phyloP scores from a whole-genome alignment of 1,140 invertebrate genomes.

The Neoseiulus cucumeris region DNA sequence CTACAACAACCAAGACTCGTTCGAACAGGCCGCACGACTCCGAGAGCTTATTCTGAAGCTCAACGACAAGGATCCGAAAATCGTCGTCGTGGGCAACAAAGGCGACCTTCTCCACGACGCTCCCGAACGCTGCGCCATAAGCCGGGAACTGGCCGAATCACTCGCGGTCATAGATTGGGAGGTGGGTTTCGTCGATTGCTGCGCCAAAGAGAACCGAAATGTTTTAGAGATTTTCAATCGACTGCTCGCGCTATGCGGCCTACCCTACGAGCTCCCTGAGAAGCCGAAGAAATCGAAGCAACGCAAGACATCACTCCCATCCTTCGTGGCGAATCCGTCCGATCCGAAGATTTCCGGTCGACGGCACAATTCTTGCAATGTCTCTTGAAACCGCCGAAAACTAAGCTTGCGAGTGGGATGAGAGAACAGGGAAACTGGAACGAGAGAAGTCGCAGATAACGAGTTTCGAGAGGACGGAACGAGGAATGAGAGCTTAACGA shows the following conservation, averaged over 20 bases:
- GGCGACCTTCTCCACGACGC: background rate
- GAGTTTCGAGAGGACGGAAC: too few relatives aligned
- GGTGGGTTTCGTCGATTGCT: conserved; percentile 9
- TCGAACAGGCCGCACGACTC: background rate
- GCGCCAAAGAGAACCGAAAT: background rate
- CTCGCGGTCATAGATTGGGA: conserved; percentile 4
- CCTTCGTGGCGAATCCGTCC: conserved; percentile 3
- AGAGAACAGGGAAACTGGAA: too few relatives aligned
- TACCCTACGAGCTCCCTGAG: conserved; percentile 6
- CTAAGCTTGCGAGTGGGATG: too few relatives aligned
- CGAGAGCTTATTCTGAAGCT: background rate
- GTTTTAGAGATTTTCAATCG: conserved; percentile 4
- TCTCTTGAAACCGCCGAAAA: background rate
- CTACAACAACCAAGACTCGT: conserved; percentile 4
- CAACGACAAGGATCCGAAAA: background rate
- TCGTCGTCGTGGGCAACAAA: conserved; percentile 1
- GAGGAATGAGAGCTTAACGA: too few relatives aligned
- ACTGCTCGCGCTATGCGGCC: background rate
- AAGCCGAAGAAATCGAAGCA: conserved; percentile 3
- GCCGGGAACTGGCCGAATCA: background rate
- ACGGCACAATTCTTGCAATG: background rate
- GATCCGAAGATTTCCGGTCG: background rate
- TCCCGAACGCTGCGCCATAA: background rate
- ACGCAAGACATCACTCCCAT: background rate
- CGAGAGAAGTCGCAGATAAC: too few relatives aligned